Evolutionary conservation across 2,113 vertebrate species (phyloP), one percentile per base, ranked within the genome.

Genomic region (Calypte anna): DNA sequence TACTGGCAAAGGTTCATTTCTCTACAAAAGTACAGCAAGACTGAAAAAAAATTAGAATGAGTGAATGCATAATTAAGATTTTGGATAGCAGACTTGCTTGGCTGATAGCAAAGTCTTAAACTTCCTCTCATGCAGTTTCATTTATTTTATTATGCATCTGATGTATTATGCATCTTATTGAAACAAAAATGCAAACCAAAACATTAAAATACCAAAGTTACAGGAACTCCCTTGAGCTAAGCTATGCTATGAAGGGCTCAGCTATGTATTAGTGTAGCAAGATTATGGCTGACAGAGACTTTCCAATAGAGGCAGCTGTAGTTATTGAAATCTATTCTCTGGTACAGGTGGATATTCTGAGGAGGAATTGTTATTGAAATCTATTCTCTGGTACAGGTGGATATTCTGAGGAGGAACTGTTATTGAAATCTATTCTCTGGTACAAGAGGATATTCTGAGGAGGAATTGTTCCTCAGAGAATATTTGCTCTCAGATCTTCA

Each of bases 181-280:
- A 91, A 74, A 53, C 33, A 76, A 72, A 80, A 93, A 94, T 82
- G 91, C 82, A 95, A 96, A 91, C 19, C 9, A 67, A 78, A 86
- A 21, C 19, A 83, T 72, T 90, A 40, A 81, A 95, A 94, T 66
- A 75, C 19, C 22, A 24, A 88, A 87, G 19, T 59, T 67, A 48
- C 64, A 54, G 63, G 46, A 92, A 28, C 25, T 88, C 57, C 64
- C 87, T 44, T 68, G 13, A 70, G 40, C 28, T 44, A 44, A 64
- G 9, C 8, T 22, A 6, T 7, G 43, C 36, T 61, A 10, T 1
- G 21, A 68, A 19, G 54, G 48, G 48, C 44, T 90, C 82, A 86
- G 85, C 44, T 38, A 48, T 89, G 5, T 0, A 6, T 3, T 70
- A 33, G 31, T 20, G 14, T 2, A 76, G 9, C 30, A 28, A 90